Base-by-base conservation (phyloP, 2,797 vertebrate species). In the Accipiter superciliosus region DNA sequence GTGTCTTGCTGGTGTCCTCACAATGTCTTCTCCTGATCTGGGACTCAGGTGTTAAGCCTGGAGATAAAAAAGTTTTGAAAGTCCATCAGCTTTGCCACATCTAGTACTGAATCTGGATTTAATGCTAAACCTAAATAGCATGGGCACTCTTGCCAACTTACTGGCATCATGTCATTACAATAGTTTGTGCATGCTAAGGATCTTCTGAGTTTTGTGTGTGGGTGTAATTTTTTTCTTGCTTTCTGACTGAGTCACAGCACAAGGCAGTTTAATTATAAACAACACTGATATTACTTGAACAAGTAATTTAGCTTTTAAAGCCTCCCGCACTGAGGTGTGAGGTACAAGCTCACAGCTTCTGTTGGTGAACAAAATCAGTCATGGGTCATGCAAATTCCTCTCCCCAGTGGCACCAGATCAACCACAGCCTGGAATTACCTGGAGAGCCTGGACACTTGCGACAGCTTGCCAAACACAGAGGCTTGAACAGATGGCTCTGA, bases 141-240 rank as follows among this genome's bases (percentile, higher is more conserved):
- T 4, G 2, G 3, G 3, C 13, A 29, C 14, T 44, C 25, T 63
- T 80, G 37, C 24, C 31, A 69, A 11, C 22, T 80, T 85, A 52
- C 8, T 19, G 37, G 21, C 53, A 76, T 44, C 5, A 3, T 6
- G 24, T 45, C 2, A 0, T 17, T 24, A 13, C 31, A 44, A 5
- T 83, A 59, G 59, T 87, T 84, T 59, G 44, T 71, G 73, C 33
- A 52, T 5, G 22, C 42, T 49, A 67, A 87, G 28, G n/a, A 69
- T 40, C 67, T 71, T 65, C 21, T 63, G 57, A 91, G 44, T 52
- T 91, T 44, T 57, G 6, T 49, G n/a, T 22, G 15, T 7, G 1
- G 5, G 1, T 45, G 22, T 39, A 45, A 86, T 89, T 90, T 92
- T 24, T 66, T 80, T 62, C 33, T 40, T 74, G 24, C 24, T 73